These are phyloP conservation scores for Calliphora vomitoria DNA, from an alignment of 2,888 invertebrate species.

Conservation along the genomic window DNA sequence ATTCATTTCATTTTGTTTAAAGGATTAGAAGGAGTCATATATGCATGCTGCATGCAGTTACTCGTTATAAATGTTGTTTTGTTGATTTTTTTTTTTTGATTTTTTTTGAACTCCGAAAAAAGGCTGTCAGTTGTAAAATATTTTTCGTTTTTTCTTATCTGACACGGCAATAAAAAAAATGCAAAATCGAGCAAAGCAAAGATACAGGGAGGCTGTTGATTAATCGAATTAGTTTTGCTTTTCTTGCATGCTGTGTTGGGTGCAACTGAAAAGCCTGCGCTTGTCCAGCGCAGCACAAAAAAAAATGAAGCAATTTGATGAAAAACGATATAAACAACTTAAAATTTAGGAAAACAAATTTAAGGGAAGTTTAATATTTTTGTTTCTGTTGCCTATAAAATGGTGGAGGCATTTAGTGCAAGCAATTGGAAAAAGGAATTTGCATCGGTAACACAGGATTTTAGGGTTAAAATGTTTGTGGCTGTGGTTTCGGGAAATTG, in stretches of 20 bases:
- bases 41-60: slow-evolving; percentile 68
- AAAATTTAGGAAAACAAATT: slow-evolving; percentile 23
- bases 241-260: slow-evolving; percentile 67
- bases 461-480: no score
- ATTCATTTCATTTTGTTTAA: slow-evolving; percentile 45
- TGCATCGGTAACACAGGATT: no score
- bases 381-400: slow-evolving; percentile 22
- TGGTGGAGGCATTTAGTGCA: not conserved
- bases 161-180: slow-evolving; percentile 15
- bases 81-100: not conserved
- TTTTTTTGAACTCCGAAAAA: slow-evolving; percentile 14
- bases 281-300: slow-evolving; percentile 66
- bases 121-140: slow-evolving; percentile 60
- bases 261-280: slow-evolving; percentile 71
- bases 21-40: slow-evolving; percentile 69
- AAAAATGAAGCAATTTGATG: slow-evolving; percentile 3
- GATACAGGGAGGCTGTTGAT: slow-evolving; percentile 74
- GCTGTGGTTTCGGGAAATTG: no score
- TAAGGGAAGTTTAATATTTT: slow-evolving; percentile 50
- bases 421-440: no score
- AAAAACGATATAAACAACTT: slow-evolving; percentile 25
- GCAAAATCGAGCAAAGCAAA: slow-evolving; percentile 23
- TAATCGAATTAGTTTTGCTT: slow-evolving; percentile 77
- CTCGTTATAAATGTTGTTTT: slow-evolving; percentile 27
- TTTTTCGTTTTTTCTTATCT: slow-evolving; percentile 35